phyloP scores from a whole-genome alignment of 2,113 vertebrate genomes.

The Scomber colias region DNA sequence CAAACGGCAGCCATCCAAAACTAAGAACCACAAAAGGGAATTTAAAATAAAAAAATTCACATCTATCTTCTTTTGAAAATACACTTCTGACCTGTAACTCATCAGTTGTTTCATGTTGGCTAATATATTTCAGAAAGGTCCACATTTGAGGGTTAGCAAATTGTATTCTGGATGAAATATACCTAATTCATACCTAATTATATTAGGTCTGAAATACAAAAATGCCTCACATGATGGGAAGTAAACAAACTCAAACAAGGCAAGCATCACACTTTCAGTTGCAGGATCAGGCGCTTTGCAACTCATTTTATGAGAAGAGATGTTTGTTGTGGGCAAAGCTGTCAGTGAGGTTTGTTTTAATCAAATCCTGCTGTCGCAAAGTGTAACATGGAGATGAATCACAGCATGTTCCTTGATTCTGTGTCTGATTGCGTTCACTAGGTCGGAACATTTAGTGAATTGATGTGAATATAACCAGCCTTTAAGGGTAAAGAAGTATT shows the following conservation, averaged over 20 bases:
- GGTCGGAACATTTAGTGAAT: conserved; percentile 31
- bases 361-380: conserved; percentile 21
- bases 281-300: conserved; percentile 2
- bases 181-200: no score
- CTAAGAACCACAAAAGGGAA: background rate
- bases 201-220: conserved; percentile 1
- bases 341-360: conserved; percentile 16
- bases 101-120: conserved; percentile 11
- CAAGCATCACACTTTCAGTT: background rate
- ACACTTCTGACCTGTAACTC: background rate
- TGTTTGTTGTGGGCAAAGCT: conserved; percentile 4
- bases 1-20: conserved; percentile 19
- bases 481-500: conserved; percentile 19
- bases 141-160: background rate
- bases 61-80: background rate
- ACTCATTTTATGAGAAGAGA: conserved; percentile 7
- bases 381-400: conserved; percentile 29
- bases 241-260: conserved; percentile 21
- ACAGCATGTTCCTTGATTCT: conserved; percentile 20
- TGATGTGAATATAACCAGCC: conserved; percentile 14
- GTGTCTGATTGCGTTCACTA: conserved; percentile 27
- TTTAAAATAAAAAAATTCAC: background rate
- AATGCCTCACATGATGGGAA: background rate
- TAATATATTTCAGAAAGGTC: background rate
- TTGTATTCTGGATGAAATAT: background rate